Evolutionary conservation across 2,797 vertebrate genomes (phyloP).

Genomic region (Epinephelus malabaricus): DNA sequence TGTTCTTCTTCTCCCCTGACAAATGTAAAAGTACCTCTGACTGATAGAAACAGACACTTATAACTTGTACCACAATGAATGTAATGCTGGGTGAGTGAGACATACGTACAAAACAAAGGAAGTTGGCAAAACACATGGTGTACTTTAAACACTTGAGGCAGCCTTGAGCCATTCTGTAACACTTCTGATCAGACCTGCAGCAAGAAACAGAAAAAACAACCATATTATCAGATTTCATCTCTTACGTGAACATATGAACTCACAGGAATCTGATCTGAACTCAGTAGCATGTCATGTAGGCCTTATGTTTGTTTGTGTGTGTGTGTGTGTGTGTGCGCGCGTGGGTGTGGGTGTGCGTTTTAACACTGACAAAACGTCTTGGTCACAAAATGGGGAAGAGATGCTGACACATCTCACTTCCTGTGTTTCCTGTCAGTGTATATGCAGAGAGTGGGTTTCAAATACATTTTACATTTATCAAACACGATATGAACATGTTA

Average conservation of each 20-base stretch:
- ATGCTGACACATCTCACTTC: constrained; percentile 50
- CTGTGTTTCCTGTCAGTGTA: constrained; percentile 36
- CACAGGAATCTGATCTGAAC: no score
- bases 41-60: not conserved
- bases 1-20: not conserved
- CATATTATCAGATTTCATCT: not conserved
- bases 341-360: not conserved
- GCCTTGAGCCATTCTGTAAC: constrained; percentile 79
- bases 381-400: constrained; percentile 10
- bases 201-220: not conserved
- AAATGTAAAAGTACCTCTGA: not conserved
- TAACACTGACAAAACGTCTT: not conserved
- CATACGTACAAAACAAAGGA: constrained; percentile 87
- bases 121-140: constrained; percentile 87
- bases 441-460: not conserved
- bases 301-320: no score
- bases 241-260: no score
- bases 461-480: not conserved
- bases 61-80: not conserved
- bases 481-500: not conserved
- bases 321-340: not conserved
- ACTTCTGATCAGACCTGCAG: constrained; percentile 62
- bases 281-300: not conserved
- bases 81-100: not conserved
- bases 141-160: constrained; percentile 87